These are phyloP conservation scores for Drosophila nr. medialis DNA, from an alignment of 2,888 invertebrate species.

Conservation along the genomic window DNA sequence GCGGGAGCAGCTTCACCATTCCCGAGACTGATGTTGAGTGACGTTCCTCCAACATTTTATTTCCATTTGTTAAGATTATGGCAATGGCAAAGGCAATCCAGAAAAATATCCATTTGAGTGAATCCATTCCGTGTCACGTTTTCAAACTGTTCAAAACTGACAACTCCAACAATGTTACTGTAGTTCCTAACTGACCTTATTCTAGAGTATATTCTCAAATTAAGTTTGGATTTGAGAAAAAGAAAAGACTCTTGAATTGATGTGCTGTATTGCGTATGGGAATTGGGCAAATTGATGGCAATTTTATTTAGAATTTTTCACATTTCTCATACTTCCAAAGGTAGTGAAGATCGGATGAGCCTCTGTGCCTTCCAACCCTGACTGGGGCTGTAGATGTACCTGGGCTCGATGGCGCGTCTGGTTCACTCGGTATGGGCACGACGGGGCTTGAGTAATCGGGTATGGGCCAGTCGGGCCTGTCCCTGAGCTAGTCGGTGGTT, in stretches of 20 bases:
- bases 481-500: no score
- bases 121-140: no score
- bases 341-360: not conserved
- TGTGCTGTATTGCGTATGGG: not conserved
- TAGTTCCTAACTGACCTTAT: not conserved
- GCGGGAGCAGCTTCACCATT: constrained; percentile 64
- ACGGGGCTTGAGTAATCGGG: no score
- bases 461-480: no score
- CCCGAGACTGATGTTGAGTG: constrained; percentile 22
- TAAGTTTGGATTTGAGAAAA: not conserved
- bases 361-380: no score
- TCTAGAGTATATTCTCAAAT: no score
- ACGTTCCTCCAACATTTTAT: constrained; percentile 29
- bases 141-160: no score
- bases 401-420: no score
- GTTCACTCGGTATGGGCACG: no score
- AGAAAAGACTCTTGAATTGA: not conserved
- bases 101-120: no score
- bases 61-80: constrained; percentile 21
- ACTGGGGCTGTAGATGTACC: no score
- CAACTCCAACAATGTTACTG: not conserved
- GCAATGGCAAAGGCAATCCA: constrained; percentile 31
- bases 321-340: not conserved
- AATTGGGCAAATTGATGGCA: not conserved
- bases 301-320: not conserved